phyloP scores from a whole-genome alignment of 2,797 vertebrate species.

The Hemitrygon akajei region DNA sequence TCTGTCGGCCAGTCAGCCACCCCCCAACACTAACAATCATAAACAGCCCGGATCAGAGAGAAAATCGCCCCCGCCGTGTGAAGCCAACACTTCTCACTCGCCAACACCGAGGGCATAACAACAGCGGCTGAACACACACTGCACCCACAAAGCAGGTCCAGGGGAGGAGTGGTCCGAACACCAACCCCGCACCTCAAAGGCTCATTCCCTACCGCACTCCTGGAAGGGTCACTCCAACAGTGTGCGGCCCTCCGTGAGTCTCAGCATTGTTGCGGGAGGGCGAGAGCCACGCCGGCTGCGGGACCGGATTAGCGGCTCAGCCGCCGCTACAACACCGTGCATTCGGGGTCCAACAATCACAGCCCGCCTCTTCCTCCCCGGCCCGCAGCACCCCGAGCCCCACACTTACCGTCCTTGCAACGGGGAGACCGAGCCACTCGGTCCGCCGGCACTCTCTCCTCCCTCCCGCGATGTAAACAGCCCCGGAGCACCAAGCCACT shows the following conservation, averaged over 20 bases:
- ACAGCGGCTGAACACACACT: not conserved
- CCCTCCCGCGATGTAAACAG: constrained; percentile 6
- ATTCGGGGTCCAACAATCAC: not conserved
- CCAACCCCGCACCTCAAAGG: not conserved
- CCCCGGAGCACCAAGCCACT: constrained; percentile 19
- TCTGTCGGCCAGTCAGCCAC: not conserved
- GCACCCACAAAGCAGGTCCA: not conserved
- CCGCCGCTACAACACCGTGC: not conserved
- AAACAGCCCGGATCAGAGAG: no score
- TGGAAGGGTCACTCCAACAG: not conserved
- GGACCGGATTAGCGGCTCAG: not conserved
- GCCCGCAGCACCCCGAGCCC: not conserved
- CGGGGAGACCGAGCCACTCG: not conserved
- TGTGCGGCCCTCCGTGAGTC: no score
- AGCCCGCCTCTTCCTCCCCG: not conserved
- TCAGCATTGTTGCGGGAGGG: not conserved
- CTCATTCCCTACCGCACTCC: not conserved
- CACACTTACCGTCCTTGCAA: not conserved
- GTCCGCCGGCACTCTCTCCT: not conserved
- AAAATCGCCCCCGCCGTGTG: not conserved
- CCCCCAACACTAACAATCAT: not conserved
- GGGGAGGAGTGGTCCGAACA: not conserved
- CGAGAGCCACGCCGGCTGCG: not conserved
- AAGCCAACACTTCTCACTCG: not conserved
- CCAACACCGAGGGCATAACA: not conserved